These are phyloP conservation scores for Lutra lutra DNA, from an alignment of 2,797 vertebrate species.

Conservation along the genomic window DNA sequence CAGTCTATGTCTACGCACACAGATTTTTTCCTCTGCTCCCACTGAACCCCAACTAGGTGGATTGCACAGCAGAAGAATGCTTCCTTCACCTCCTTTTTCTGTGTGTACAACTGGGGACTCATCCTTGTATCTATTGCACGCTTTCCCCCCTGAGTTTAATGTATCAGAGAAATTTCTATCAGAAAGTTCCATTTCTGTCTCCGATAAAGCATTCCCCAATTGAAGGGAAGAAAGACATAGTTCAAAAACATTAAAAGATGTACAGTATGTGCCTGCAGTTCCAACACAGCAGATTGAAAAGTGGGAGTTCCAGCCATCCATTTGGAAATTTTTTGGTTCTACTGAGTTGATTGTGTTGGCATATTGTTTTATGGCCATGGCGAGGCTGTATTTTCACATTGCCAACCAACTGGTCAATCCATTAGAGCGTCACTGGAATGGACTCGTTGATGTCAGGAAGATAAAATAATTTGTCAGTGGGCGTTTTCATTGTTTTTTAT, in stretches of 20 bases:
- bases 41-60: background rate
- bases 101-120: background rate
- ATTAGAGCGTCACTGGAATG: background rate
- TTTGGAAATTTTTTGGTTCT: conserved; percentile 56
- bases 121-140: background rate
- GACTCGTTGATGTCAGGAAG: background rate
- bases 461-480: background rate
- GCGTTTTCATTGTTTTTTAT: background rate
- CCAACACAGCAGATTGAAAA: conserved; percentile 26
- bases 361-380: conserved; percentile 60
- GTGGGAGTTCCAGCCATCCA: background rate
- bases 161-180: background rate
- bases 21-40: background rate
- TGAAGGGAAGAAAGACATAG: background rate
- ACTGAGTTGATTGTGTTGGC: conserved; percentile 37
- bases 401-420: conserved; percentile 41
- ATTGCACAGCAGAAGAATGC: background rate
- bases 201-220: background rate
- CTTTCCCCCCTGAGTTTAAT: background rate
- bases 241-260: background rate
- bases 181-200: background rate
- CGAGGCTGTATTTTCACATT: conserved; percentile 7
- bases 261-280: background rate
- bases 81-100: background rate
- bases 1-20: background rate